Evolutionary conservation across 2,113 vertebrate species (phyloP).

Genomic region (Cynocephalus volans): DNA sequence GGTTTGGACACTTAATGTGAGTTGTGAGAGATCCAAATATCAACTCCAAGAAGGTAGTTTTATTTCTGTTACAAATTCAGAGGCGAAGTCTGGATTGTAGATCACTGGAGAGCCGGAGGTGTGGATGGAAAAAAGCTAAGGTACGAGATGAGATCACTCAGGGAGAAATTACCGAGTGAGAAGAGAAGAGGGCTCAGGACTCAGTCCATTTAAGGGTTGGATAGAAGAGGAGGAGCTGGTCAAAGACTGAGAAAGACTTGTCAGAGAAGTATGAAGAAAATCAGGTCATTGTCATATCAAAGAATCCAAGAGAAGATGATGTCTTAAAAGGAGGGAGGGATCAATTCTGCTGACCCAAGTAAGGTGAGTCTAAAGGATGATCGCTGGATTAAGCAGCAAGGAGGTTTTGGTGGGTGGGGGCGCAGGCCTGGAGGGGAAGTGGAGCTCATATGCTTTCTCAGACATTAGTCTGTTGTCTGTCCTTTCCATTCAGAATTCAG

Average conservation of each 20-base stretch:
- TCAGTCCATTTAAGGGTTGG: not conserved
- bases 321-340: not conserved
- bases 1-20: not conserved
- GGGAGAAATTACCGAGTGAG: not conserved
- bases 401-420: not conserved
- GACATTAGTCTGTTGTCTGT: not conserved
- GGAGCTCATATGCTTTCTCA: not conserved
- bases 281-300: not conserved
- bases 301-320: conserved; percentile 9
- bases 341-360: not conserved
- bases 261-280: not conserved
- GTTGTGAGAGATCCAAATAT: not conserved
- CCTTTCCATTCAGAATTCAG: not conserved
- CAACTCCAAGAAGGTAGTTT: not conserved
- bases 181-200: not conserved
- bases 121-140: not conserved
- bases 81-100: not conserved
- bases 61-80: not conserved
- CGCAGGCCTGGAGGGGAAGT: not conserved
- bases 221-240: conserved; percentile 13
- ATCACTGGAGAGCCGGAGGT: not conserved
- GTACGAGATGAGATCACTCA: not conserved
- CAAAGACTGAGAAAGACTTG: not conserved
- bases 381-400: not conserved
- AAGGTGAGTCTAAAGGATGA: not conserved